Base-by-base conservation (phyloP, 2,888 invertebrate species). In the Pseudoips prasinana region DNA sequence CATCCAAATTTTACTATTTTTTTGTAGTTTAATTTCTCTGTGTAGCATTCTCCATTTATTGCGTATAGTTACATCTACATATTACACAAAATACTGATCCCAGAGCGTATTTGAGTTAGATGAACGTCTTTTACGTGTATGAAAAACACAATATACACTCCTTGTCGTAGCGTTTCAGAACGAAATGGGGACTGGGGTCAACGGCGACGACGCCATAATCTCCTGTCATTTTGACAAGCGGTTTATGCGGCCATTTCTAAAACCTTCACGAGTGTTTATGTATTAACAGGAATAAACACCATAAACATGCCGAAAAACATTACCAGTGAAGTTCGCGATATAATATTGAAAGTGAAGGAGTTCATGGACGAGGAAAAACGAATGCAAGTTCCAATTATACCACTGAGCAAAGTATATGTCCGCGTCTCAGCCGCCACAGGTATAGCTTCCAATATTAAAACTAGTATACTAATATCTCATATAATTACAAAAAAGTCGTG, bases 321-420 rank as follows among this genome's bases (percentile, higher is more conserved):
- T 38, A 86, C 84, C 2, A 76, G 59, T 58, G 87, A 87, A 63
- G 87, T 87, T 27, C 80, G 87, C n/a, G 86, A 86, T 29, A 82
- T 87, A 51, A 86, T 87, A 59, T 56, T 87, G 36, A 86, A 84
- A 61, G 87, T 87, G 1, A 87, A 87, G 52, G 87, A 86, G 47
- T 87, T 87, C 58, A 87, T 87, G 87, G 87, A 87, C 33, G 86
- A 86, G 33, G 87, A 87, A 33, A 87, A 87, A 61, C 75, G 86
- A 22, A 87, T 87, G 87, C 86, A 87, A 66, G 84, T 85, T 39
- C 87, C 87, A 11, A 87, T 87, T 58, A 87, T 87, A 61, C 87
- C 87, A 1, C 64, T 87, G 7, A 84, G 84, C 52, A 87, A 87
- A 70, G 87, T 87, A 9, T 86, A 87, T 44, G 77, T 86, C 9